phyloP scores from a whole-genome alignment of 64 coral and sea anemone genomes.

The Astreopora myriophthalma region DNA sequence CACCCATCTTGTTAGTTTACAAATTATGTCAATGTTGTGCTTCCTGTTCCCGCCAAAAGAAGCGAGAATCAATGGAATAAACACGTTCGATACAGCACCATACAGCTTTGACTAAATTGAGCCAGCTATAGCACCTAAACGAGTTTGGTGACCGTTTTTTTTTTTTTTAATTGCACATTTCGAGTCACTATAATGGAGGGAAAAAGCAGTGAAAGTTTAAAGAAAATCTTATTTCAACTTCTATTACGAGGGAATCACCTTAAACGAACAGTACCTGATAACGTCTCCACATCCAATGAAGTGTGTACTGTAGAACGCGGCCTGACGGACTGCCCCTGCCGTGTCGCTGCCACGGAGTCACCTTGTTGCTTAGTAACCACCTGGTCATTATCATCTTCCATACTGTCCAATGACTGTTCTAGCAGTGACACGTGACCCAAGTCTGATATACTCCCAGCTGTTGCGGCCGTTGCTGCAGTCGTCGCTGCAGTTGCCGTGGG shows the following conservation, averaged over 20 bases:
- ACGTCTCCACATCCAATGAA: slow-evolving; percentile 96
- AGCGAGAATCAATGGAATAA: too few species aligned
- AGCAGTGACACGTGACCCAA: slow-evolving; percentile 84
- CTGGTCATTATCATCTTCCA: slow-evolving; percentile 88
- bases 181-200: too few species aligned
- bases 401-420: slow-evolving; percentile 87
- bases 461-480: slow-evolving; percentile 5
- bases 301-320: slow-evolving; percentile 68
- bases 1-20: too few species aligned
- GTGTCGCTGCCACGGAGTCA: slow-evolving; percentile 12
- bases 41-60: too few species aligned
- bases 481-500: slow-evolving; percentile 41
- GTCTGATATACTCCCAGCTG: slow-evolving; percentile 43
- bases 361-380: slow-evolving; percentile 64
- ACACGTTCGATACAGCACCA: too few species aligned
- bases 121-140: too few species aligned
- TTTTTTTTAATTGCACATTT: too few species aligned
- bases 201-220: too few species aligned
- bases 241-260: neutral
- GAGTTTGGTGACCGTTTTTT: too few species aligned
- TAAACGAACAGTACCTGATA: slow-evolving; percentile 73
- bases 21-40: too few species aligned
- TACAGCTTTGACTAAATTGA: too few species aligned
- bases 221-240: neutral
- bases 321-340: slow-evolving; percentile 4